These are phyloP conservation scores for Cheilinus undulatus DNA, from an alignment of 2,113 vertebrate genomes.

Conservation along the genomic window DNA sequence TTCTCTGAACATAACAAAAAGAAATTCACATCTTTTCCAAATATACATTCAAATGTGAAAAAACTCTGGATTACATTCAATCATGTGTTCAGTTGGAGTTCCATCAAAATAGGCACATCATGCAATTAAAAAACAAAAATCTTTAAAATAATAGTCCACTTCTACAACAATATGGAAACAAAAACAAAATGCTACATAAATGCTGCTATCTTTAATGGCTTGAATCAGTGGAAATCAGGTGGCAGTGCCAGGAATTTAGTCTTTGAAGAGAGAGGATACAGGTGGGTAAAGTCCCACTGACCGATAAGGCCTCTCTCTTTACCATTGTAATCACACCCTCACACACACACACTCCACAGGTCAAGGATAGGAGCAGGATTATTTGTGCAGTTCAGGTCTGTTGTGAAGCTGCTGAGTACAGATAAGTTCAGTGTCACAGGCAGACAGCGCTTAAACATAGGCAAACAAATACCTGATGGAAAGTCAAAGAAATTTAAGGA, in stretches of 20 bases:
- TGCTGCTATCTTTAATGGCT: constrained; percentile 44
- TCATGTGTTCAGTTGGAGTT: constrained; percentile 1
- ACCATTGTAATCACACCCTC: constrained; percentile 55
- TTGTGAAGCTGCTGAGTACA: constrained; percentile 26
- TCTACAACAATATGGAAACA: constrained; percentile 6
- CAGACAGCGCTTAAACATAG: not conserved
- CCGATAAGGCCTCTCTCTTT: constrained; percentile 63
- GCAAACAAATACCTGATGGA: not conserved
- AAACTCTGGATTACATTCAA: constrained; percentile 47
- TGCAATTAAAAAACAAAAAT: constrained; percentile 1
- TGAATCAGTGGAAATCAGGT: constrained; percentile 36
- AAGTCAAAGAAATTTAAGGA: not conserved
- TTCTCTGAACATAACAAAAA: not conserved
- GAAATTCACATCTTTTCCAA: not conserved
- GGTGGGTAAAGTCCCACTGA: constrained; percentile 88
- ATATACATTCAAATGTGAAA: not conserved
- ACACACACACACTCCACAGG: constrained; percentile 39
- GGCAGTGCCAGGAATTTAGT: constrained; percentile 49
- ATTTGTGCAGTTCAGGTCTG: constrained; percentile 45
- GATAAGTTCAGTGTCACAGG: not conserved
- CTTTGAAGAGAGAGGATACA: constrained; percentile 74
- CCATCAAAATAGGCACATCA: not conserved
- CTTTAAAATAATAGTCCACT: not conserved
- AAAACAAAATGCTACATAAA: constrained; percentile 47
- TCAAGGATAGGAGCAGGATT: constrained; percentile 62